A percentile compares a stretch with the other conserved stretches of the same genome.
Conservation (phyloP, 2,888 invertebrate genomes). For the Eupithecia abbreviata region DNA sequence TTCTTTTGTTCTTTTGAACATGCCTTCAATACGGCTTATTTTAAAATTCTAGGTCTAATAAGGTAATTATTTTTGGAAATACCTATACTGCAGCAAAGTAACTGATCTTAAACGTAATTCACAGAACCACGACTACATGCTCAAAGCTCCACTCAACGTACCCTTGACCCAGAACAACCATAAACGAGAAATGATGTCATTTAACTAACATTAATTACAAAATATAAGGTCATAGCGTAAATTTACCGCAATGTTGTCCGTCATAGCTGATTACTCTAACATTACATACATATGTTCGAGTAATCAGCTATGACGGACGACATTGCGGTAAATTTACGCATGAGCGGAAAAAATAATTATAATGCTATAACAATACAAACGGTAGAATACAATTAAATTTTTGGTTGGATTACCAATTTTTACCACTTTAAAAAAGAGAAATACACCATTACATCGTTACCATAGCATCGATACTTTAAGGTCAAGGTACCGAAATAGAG, state of each 20-base stretch:
- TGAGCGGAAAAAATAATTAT: constrained; percentile 8
- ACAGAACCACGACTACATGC: constrained; percentile 10
- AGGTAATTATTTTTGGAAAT: neutral
- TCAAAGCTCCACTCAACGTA: constrained; percentile 19
- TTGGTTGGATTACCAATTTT: neutral
- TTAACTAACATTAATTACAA: constrained; percentile 36
- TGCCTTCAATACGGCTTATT: neutral
- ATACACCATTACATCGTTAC: neutral
- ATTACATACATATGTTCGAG: too few relatives aligned
- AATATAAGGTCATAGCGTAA: constrained; percentile 26
- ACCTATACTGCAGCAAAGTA: neutral
- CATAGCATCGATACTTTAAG: neutral
- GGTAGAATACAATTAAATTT: neutral
- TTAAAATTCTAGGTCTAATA: neutral
- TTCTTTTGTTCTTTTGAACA: neutral
- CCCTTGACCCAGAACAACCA: constrained; percentile 42
- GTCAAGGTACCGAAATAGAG: neutral
- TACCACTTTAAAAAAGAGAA: neutral
- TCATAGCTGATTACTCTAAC: constrained; percentile 1
- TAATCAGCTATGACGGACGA: too few relatives aligned
- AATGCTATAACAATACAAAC: neutral
- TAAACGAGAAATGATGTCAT: constrained; percentile 44
- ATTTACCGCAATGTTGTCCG: constrained; percentile 24
- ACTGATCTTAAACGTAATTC: constrained; percentile 18
- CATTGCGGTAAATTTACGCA: too few relatives aligned